phyloP scores from a whole-genome alignment of 2,113 vertebrate genomes.

The Seriola rivoliana region DNA sequence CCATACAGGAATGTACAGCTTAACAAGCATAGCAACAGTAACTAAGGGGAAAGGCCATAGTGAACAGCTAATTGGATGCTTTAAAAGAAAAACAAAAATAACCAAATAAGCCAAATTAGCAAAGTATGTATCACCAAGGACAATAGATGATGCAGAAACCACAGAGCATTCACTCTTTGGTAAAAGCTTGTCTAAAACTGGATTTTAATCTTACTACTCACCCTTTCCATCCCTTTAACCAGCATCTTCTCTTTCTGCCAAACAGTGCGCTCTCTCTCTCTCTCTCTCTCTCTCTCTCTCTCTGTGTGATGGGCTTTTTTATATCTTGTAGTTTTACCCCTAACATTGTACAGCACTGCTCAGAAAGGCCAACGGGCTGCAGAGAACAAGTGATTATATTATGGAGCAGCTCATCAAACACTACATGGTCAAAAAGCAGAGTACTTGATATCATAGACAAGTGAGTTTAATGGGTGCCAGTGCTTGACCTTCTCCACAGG shows the following conservation, averaged over 20 bases:
- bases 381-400: slow-evolving; percentile 74
- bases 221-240: slow-evolving; percentile 9
- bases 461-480: slow-evolving; percentile 77
- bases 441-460: slow-evolving; percentile 73
- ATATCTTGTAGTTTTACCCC: slow-evolving; percentile 45
- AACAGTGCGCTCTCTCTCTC: not conserved
- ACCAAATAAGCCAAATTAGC: not conserved
- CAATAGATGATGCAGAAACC: not conserved
- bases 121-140: not conserved
- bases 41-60: not conserved
- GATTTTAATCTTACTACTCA: slow-evolving; percentile 25
- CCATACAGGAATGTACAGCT: not conserved
- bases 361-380: slow-evolving; percentile 45
- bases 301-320: slow-evolving; percentile 17
- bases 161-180: not conserved
- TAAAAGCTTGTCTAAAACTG: slow-evolving; percentile 15
- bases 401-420: slow-evolving; percentile 72
- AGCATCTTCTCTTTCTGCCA: slow-evolving; percentile 15
- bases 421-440: slow-evolving; percentile 69
- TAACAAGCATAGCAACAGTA: not conserved
- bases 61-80: not conserved
- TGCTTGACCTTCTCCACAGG: slow-evolving; percentile 77
- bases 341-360: slow-evolving; percentile 51
- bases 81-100: not conserved
- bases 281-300: slow-evolving; percentile 21